Evolutionary conservation across 2,113 vertebrate species (phyloP), one percentile per base, ranked within the genome.

Genomic region (Tachycineta bicolor): DNA sequence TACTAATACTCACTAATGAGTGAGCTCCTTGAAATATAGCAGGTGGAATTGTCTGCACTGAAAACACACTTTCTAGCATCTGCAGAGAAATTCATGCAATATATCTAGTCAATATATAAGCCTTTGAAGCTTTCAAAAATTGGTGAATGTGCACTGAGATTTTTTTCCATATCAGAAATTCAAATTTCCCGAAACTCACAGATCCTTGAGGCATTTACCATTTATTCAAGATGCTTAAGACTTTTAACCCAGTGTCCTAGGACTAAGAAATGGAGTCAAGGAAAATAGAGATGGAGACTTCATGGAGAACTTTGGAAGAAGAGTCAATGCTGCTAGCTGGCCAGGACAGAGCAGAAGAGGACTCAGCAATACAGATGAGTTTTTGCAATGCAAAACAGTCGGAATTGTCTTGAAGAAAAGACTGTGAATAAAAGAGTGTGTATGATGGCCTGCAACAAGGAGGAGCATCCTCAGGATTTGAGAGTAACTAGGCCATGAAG

Each of bases 341-440:
- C 11, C 18, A 55, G n/a, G 23, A 11, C 15, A 39, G 47, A 67
- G 10, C 7, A 41, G n/a, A 73, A 83, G 8, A 9, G 10, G 11
- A 34, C 53, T 39, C 37, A 81, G 28, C 2, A 59, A 4, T 11
- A 82, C 2, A 37, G 15, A 10, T 14, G 6, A 46, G 1, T n/a
- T 49, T 83, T 29, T 6, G 0, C 1, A 55, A 9, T 12, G 11
- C 14, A 3, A 2, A 29, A 25, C 4, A 14, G 16, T 50, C 43
- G 18, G 62, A 28, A 70, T 12, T 33, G 18, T 49, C 70, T 81
- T 34, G 17, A 86, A 39, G 13, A 69, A 88, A 86, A 33, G 14
- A 19, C 7, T 33, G 6, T 25, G 43, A 69, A 13, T 37, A 46
- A 50, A 86, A 64, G 3, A 43, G 11, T 44, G 21, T 33, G 8